Evolutionary conservation across 2,888 invertebrate genomes (phyloP), one percentile per base, ranked within the genome.

Genomic region (Cephalotes varians): DNA sequence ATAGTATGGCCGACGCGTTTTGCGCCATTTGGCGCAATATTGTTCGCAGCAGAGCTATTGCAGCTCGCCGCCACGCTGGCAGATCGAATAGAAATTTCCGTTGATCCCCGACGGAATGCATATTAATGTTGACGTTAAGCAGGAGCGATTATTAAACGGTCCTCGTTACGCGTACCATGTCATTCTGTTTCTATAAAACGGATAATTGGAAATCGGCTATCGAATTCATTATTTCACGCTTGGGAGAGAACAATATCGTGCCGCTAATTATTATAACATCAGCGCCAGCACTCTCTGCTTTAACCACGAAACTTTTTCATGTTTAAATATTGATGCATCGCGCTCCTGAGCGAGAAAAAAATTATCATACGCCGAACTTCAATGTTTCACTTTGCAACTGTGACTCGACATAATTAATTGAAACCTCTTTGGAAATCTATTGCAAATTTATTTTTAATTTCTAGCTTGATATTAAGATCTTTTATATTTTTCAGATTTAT

Each of bases 111-210:
- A 74, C 73, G 54, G 84, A 86, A 79, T 82, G 81, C 81, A 76
- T 72, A 80, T 77, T 81, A 83, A 79, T 77, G 73, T 64, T 18
- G 77, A 44, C 77, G 60, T 82, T 83, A 82, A 85, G 82, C 69
- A 82, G 81, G 80, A 73, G 54, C 80, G 81, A 79, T 81, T 79
- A 87, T 85, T 82, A 87, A 87, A 85, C 79, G 81, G 67, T n/a
- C 31, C 82, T 87, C 81, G 85, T 83, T 87, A 82, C 65, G 62
- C 54, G 18, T 37, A 49, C 44, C 69, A 15, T 81, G 67, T 81
- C 77, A 51, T 47, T 67, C 62, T 49, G 34, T 81, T 18, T 47
- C 54, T 51, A 54, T 64, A 79, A 81, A 81, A 82, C 64, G 76
- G 71, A 69, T 81, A 83, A 85, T 85, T 81, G 76, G 51, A 80